These are phyloP conservation scores for Drosophila lowei DNA, from an alignment of 1,140 invertebrate genomes.

Conservation along the genomic window DNA sequence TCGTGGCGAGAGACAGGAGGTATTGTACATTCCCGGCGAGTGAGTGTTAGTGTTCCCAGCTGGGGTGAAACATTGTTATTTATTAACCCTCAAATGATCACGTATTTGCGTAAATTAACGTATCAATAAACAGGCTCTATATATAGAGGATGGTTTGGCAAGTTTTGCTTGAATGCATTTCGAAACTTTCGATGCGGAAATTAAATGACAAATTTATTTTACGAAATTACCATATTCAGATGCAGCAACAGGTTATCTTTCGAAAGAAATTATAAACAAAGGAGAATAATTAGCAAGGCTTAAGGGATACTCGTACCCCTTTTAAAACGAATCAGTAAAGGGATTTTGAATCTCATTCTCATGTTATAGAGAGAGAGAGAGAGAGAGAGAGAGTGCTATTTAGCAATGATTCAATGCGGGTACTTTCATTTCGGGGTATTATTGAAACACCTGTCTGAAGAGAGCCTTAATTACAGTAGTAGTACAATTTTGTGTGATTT, in stretches of 20 bases:
- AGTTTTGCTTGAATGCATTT: slow-evolving; percentile 22
- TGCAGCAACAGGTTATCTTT: slow-evolving; percentile 21
- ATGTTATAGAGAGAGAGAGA: too few relatives aligned
- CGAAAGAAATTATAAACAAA: slow-evolving; percentile 15
- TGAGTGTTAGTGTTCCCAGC: slow-evolving; percentile 11
- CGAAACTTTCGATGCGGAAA: slow-evolving; percentile 38
- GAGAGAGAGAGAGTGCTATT: too few relatives aligned
- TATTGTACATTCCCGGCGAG: slow-evolving; percentile 18
- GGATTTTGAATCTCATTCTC: not conserved
- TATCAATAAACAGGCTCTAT: slow-evolving; percentile 38
- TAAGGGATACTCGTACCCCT: too few relatives aligned
- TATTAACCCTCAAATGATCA: slow-evolving; percentile 40
- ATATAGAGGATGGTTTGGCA: slow-evolving; percentile 10
- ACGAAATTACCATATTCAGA: slow-evolving; percentile 29
- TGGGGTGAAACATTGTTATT: slow-evolving; percentile 18
- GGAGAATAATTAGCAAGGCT: not conserved
- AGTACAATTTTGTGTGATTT: too few relatives aligned
- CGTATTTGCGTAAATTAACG: slow-evolving; percentile 51
- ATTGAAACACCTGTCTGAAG: too few relatives aligned
- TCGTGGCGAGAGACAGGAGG: slow-evolving; percentile 22
- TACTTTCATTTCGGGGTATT: too few relatives aligned
- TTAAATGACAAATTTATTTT: slow-evolving; percentile 30
- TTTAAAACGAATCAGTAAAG: not conserved
- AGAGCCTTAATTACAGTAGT: too few relatives aligned
- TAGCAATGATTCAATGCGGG: too few relatives aligned